These are phyloP conservation scores for Drosophila lacicola DNA, from an alignment of 2,888 invertebrate species.

Conservation along the genomic window DNA sequence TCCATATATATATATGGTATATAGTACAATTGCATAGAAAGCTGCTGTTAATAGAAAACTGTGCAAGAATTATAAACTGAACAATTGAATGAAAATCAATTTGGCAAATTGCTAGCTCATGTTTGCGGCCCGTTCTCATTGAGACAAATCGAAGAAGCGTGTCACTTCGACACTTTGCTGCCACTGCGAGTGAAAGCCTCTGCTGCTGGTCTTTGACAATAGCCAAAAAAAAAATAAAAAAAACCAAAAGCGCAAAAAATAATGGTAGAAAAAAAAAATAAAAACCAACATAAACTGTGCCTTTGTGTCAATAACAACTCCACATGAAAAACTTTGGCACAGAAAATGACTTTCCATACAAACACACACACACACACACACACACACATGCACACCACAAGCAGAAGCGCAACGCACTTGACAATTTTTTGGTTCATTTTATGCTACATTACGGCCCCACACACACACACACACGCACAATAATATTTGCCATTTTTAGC, in stretches of 20 bases:
- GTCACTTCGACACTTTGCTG: slow-evolving; percentile 63
- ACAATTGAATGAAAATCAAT: slow-evolving; percentile 74
- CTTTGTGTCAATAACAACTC: slow-evolving; percentile 73
- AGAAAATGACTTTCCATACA: slow-evolving; percentile 77
- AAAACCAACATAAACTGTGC: slow-evolving; percentile 62
- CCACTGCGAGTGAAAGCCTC: slow-evolving; percentile 64
- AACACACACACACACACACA: slow-evolving; percentile 29
- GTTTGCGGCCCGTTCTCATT: slow-evolving; percentile 64
- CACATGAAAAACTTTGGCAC: slow-evolving; percentile 78
- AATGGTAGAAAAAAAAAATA: neutral
- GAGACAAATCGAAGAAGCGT: slow-evolving; percentile 70
- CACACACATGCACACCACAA: neutral
- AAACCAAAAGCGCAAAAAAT: slow-evolving; percentile 47
- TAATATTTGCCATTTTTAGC: slow-evolving; percentile 46
- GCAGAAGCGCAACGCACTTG: slow-evolving; percentile 65
- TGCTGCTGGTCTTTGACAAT: slow-evolving; percentile 46
- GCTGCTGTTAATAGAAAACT: slow-evolving; percentile 35
- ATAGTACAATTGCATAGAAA: slow-evolving; percentile 56
- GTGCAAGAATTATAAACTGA: slow-evolving; percentile 39
- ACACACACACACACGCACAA: slow-evolving; percentile 7
- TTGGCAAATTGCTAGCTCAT: slow-evolving; percentile 78
- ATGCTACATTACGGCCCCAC: slow-evolving; percentile 72
- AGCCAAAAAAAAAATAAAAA: slow-evolving; percentile 42
- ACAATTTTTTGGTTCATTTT: slow-evolving; percentile 80
- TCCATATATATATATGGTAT: neutral